Conservation (phyloP, 2,797 vertebrate species). For the Vespertilio murinus region DNA sequence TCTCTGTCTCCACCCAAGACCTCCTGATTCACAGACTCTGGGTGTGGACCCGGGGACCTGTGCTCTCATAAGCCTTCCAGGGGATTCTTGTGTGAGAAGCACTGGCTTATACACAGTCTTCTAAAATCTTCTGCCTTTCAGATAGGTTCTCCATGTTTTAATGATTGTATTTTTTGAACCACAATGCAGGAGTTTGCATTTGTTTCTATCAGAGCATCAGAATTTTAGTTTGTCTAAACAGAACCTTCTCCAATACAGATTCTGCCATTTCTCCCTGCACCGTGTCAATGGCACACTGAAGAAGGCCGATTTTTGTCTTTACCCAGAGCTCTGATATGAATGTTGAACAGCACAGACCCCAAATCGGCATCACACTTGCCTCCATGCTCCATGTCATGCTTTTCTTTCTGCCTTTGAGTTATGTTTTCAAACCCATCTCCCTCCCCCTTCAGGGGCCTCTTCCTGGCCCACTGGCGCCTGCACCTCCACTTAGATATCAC, state of each 20-base stretch:
- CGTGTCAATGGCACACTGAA: neutral
- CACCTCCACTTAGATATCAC: neutral
- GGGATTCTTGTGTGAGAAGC: neutral
- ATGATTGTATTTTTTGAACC: neutral
- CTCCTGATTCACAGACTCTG: neutral
- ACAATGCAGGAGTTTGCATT: neutral
- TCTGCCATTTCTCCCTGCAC: neutral
- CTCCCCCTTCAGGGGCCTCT: rapidly evolving
- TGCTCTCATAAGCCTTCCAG: neutral
- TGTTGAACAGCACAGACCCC: too few species aligned
- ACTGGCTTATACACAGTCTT: neutral
- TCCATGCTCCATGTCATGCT: neutral
- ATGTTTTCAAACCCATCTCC: neutral
- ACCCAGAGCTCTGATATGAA: neutral
- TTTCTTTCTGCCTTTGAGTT: neutral
- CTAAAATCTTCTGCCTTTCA: neutral
- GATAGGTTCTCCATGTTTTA: neutral
- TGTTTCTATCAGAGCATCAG: neutral
- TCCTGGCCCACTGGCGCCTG: neutral
- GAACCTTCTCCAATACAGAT: neutral
- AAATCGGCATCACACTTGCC: neutral
- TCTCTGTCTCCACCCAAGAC: neutral
- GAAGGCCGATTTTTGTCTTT: neutral
- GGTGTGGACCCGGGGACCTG: neutral
- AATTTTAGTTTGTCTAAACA: neutral